A percentile compares a stretch with the other conserved stretches of the same genome.
phyloP scores from a whole-genome alignment of 2,797 vertebrate genomes.

The Enteromius thamalakanensis region DNA sequence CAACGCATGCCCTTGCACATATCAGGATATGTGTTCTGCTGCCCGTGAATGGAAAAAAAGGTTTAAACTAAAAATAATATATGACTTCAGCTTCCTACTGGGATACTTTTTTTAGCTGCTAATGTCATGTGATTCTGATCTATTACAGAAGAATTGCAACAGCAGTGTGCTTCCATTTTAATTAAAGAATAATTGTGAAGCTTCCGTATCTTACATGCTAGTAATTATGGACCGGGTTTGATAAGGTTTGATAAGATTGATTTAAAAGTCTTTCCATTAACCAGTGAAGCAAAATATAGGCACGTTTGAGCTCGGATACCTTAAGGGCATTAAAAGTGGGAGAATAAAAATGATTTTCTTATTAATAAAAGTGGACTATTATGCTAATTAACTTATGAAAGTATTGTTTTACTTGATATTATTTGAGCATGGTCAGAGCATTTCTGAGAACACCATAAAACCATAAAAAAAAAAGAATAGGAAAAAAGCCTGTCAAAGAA shows the following conservation, averaged over 20 bases:
- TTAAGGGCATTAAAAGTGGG: slow-evolving; percentile 8
- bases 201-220: slow-evolving; percentile 76
- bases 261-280: slow-evolving; percentile 69
- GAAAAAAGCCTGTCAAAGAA: background rate
- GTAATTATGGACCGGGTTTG: slow-evolving; percentile 69
- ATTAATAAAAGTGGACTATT: background rate
- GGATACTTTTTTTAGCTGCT: background rate
- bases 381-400: background rate
- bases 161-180: slow-evolving; percentile 61
- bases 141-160: background rate
- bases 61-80: slow-evolving; percentile 18
- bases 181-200: slow-evolving; percentile 75
- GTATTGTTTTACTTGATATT: background rate
- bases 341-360: background rate
- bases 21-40: background rate
- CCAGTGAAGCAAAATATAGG: slow-evolving; percentile 50
- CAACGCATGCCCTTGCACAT: background rate
- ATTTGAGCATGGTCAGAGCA: background rate
- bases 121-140: slow-evolving; percentile 27
- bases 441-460: background rate
- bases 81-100: background rate
- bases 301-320: background rate
- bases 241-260: slow-evolving; percentile 73
- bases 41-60: background rate
- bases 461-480: background rate